Conservation (phyloP, 1,140 invertebrate species). For the Ceratina japonica region DNA sequence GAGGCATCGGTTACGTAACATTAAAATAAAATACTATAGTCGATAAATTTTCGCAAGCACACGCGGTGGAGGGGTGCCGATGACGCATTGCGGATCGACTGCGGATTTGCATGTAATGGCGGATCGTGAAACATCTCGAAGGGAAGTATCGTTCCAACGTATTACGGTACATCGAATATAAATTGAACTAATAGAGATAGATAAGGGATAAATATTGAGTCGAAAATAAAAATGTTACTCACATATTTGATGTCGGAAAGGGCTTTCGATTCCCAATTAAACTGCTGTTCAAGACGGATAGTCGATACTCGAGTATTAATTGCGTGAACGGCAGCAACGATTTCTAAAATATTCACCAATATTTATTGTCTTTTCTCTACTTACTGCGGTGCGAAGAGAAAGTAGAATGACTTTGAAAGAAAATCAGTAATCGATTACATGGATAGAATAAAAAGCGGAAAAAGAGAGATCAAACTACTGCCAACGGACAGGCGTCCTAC, state of each 20-base stretch:
- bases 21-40: background rate
- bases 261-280: constrained; percentile 62
- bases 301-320: background rate
- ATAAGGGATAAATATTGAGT: background rate
- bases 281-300: background rate
- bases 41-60: constrained; percentile 8
- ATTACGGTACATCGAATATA: background rate
- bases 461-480: background rate
- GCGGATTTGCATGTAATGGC: constrained; percentile 13
- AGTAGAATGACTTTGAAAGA: background rate
- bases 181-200: background rate
- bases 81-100: constrained; percentile 36
- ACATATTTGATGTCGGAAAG: constrained; percentile 64
- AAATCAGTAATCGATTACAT: background rate
- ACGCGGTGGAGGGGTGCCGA: background rate
- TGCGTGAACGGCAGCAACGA: constrained; percentile 44
- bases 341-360: constrained; percentile 57
- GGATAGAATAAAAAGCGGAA: background rate
- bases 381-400: background rate
- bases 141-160: background rate
- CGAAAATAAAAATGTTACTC: constrained; percentile 57
- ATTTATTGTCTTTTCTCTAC: background rate
- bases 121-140: background rate
- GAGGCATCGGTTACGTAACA: background rate
- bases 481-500: constrained; percentile 59